Conservation (phyloP, 2,797 vertebrate genomes). For the Melanitta fusca region DNA sequence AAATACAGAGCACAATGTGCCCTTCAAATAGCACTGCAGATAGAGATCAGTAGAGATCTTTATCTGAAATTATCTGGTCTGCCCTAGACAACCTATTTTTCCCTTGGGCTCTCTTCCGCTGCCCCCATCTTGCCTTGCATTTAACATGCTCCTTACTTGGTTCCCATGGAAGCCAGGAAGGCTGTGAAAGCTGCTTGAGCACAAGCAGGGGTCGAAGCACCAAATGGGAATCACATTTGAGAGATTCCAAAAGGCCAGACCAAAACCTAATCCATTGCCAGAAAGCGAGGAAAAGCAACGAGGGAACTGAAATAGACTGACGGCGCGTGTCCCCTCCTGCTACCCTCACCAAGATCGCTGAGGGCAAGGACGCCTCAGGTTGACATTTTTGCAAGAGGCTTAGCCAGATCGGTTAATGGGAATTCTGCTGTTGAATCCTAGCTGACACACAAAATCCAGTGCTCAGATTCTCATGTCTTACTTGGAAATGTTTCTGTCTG, state of each 20-base stretch:
- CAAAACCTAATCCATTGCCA: background rate
- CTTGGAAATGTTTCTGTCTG: slow-evolving; percentile 38
- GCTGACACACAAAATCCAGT: slow-evolving; percentile 27
- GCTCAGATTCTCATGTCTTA: slow-evolving; percentile 38
- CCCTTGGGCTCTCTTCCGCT: background rate
- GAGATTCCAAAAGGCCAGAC: background rate
- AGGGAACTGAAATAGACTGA: background rate
- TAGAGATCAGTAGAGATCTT: background rate
- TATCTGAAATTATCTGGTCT: background rate
- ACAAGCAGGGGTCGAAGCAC: background rate
- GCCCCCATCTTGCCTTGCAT: background rate
- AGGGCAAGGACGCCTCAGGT: background rate
- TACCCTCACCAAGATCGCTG: background rate
- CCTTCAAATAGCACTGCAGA: background rate
- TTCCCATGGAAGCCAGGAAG: background rate
- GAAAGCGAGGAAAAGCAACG: background rate
- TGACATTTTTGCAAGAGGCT: slow-evolving; percentile 12
- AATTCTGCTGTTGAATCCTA: slow-evolving; percentile 12
- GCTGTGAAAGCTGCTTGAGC: background rate
- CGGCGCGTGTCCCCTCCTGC: accelerated
- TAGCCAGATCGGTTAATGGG: slow-evolving; percentile 13
- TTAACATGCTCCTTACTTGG: background rate
- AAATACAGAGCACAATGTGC: background rate
- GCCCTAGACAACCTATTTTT: background rate
- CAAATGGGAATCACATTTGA: background rate